These are phyloP conservation scores for Epinephelus fuscoguttatus DNA, from an alignment of 2,113 vertebrate genomes.

Conservation along the genomic window DNA sequence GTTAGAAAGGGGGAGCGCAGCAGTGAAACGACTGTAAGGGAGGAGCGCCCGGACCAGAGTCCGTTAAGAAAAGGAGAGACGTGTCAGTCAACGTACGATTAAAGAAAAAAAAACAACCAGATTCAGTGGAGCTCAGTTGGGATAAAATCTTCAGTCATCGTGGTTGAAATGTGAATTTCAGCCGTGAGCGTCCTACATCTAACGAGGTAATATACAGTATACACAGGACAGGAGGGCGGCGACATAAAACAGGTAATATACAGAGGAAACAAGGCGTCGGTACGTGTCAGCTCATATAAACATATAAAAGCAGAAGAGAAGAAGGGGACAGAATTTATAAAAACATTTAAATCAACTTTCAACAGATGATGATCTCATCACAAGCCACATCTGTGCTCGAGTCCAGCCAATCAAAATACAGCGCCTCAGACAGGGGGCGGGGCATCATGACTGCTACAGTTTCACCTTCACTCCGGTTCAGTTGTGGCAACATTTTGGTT, in stretches of 20 bases:
- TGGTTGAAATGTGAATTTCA: neutral
- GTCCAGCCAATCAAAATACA: conserved; percentile 4
- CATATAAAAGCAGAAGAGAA: conserved; percentile 5
- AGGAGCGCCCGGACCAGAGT: neutral
- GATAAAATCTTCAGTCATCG: neutral
- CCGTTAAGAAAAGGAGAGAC: neutral
- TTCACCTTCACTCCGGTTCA: neutral
- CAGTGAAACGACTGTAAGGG: neutral
- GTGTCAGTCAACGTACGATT: neutral
- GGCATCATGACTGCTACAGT: neutral
- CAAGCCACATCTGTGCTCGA: neutral
- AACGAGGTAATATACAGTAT: neutral
- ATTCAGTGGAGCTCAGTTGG: neutral
- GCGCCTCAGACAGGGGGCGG: neutral
- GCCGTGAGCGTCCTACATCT: neutral
- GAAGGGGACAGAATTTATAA: neutral
- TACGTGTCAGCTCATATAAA: neutral
- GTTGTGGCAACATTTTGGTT: neutral
- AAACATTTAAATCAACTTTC: neutral
- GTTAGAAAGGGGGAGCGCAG: neutral
- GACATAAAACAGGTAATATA: neutral
- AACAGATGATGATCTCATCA: neutral
- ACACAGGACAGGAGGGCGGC: neutral
- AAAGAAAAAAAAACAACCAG: neutral
- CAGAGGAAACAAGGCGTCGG: neutral